These are phyloP conservation scores for Myotis daubentonii DNA, from an alignment of 2,797 vertebrate genomes.

Conservation along the genomic window DNA sequence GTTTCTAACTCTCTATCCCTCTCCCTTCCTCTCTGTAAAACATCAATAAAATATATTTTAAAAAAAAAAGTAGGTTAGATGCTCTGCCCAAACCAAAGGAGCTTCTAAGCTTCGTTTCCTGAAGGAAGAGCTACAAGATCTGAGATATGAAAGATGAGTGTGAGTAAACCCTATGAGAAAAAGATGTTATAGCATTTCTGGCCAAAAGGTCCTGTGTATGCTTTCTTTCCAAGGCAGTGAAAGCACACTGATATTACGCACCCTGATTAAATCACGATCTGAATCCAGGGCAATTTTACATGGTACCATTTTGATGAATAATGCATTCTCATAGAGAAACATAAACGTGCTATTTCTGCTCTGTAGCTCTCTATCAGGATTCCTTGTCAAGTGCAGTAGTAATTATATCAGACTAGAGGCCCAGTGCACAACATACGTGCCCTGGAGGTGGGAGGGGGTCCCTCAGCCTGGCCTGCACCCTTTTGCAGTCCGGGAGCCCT, in stretches of 20 bases:
- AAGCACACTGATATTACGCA: not conserved
- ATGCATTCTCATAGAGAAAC: not conserved
- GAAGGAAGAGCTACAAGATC: not conserved
- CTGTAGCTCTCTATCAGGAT: not conserved
- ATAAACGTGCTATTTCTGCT: not conserved
- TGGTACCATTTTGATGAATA: not conserved
- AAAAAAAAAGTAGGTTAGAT: not conserved
- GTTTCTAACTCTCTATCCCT: too few species aligned
- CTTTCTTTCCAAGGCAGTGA: not conserved
- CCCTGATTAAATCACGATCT: not conserved
- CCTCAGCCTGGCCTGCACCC: too few species aligned
- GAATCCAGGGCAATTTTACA: not conserved
- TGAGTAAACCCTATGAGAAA: not conserved
- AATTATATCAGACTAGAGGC: not conserved
- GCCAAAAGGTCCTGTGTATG: not conserved
- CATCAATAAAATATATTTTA: too few species aligned
- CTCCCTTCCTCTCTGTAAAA: too few species aligned
- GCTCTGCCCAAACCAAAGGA: not conserved
- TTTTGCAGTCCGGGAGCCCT: too few species aligned
- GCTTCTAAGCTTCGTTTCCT: not conserved
- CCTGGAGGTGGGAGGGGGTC: too few species aligned
- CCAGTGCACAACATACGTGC: too few species aligned
- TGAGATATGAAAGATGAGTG: conserved; percentile 5
- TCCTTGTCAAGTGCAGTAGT: not conserved
- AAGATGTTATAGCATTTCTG: not conserved